phyloP scores from a whole-genome alignment of 2,888 invertebrate genomes.

The Hydriomena furcata region DNA sequence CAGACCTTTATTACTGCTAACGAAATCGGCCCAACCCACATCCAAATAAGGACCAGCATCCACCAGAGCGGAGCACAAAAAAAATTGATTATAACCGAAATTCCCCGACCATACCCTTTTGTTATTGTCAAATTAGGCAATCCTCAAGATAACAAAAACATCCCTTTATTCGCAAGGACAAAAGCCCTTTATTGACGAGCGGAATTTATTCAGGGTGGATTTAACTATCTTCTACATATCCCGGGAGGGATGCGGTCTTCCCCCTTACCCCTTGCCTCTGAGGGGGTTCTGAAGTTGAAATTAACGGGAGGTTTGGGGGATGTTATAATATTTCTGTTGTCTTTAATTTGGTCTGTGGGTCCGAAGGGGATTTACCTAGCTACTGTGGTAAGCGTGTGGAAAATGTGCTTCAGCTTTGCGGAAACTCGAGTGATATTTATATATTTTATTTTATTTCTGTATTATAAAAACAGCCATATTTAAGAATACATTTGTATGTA shows the following conservation, averaged over 20 bases:
- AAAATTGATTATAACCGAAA: constrained; percentile 77
- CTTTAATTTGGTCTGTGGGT: constrained; percentile 19
- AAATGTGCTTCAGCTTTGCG: no score
- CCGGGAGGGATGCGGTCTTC: constrained; percentile 50
- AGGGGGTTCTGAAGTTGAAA: constrained; percentile 49
- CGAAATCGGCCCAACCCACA: constrained; percentile 22
- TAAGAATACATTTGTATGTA: no score
- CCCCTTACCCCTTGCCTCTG: constrained; percentile 22
- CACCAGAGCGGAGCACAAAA: constrained; percentile 47
- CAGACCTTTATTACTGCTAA: constrained; percentile 24
- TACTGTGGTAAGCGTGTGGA: not conserved
- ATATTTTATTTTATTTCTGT: no score
- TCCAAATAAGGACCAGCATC: constrained; percentile 18
- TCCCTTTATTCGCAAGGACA: constrained; percentile 74
- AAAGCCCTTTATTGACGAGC: constrained; percentile 78
- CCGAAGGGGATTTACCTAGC: not conserved
- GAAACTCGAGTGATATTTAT: no score
- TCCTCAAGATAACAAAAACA: constrained; percentile 84
- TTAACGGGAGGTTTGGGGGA: constrained; percentile 41
- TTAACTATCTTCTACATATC: constrained; percentile 79
- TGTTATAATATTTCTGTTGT: constrained; percentile 13
- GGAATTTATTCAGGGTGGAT: constrained; percentile 76
- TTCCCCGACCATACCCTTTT: constrained; percentile 77
- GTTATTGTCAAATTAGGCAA: constrained; percentile 84
- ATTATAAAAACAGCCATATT: no score